Evolutionary conservation across 2,113 vertebrate genomes (phyloP).

Genomic region (Marmota flaviventris): DNA sequence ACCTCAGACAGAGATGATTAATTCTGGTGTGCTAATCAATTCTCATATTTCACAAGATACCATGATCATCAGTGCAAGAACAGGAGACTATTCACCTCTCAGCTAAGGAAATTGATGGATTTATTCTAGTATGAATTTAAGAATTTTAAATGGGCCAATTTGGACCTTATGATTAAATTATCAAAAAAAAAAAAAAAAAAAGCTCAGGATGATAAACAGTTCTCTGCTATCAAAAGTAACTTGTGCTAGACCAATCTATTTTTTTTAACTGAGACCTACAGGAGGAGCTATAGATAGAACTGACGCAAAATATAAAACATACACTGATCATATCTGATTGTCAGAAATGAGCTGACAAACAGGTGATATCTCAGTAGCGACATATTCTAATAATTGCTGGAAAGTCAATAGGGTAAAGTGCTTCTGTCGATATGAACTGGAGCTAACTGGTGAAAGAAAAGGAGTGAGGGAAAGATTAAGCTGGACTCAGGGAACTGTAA

Average conservation of each 20-base stretch:
- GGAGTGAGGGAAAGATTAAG: background rate
- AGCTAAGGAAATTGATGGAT: background rate
- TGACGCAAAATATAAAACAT: slow-evolving; percentile 56
- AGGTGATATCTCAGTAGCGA: background rate
- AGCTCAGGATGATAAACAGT: background rate
- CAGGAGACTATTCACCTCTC: background rate
- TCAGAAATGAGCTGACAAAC: slow-evolving; percentile 37
- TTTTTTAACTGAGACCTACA: background rate
- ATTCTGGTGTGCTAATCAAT: background rate
- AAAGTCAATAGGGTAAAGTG: background rate
- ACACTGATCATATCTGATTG: background rate
- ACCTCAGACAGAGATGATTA: background rate
- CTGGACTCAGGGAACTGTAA: background rate
- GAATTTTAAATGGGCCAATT: background rate
- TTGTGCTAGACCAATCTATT: background rate
- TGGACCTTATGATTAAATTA: background rate
- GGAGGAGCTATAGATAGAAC: background rate
- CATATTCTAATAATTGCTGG: background rate
- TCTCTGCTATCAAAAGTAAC: background rate
- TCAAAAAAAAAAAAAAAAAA: background rate
- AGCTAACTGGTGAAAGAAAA: background rate
- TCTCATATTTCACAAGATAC: background rate
- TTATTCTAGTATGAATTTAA: background rate
- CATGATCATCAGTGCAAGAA: background rate
- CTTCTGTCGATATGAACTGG: background rate